Base-by-base conservation (phyloP, 2,797 vertebrate species). In the Taeniopygia guttata region DNA sequence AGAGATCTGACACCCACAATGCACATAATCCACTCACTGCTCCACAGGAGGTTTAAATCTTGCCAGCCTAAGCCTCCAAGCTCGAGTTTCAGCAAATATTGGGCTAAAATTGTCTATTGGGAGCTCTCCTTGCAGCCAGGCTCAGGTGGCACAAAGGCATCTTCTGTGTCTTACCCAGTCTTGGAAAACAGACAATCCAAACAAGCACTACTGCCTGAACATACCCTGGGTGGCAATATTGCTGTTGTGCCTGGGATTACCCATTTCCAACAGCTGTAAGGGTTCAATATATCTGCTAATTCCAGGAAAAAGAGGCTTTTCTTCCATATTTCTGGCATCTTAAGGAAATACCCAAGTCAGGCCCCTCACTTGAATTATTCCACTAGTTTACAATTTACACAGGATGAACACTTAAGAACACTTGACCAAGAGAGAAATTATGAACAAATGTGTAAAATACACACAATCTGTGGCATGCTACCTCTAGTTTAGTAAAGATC, bases 401-500 rank as follows among this genome's bases (percentile, higher is more conserved):
- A 54, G 42, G 18, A 89, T 32, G 63, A 95, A 75, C 40, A 56
- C 38, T 76, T 63, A 55, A 0, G 5, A 95, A 84, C 46, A 76
- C 26, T 55, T 43, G 27, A 26, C 11, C 21, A 59, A n/a, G 32
- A 48, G 9, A 86, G 17, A 88, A 86, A 87, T 43, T 45, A 67
- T 11, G 3, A 77, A 48, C 9, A 30, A 70, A 91, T 59, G 13
- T 9, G 74, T 25, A 58, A 70, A 68, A 87, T 23, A 52, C 1
- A n/a, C 2, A 8, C 5, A 20, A 49, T 48, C 69, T 84, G 59
- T 46, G 15, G 18, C 49, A 79, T 3, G 6, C 32, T 96, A 98
- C 98, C 98, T 98, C 98, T 25, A 98, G 91, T 90, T 98, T 98
- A 38, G 98, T 98, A 69, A 98, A 98, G 93, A 98, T 98, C 84